Conservation (phyloP, 1,140 invertebrate species). For the Nephila pilipes region DNA sequence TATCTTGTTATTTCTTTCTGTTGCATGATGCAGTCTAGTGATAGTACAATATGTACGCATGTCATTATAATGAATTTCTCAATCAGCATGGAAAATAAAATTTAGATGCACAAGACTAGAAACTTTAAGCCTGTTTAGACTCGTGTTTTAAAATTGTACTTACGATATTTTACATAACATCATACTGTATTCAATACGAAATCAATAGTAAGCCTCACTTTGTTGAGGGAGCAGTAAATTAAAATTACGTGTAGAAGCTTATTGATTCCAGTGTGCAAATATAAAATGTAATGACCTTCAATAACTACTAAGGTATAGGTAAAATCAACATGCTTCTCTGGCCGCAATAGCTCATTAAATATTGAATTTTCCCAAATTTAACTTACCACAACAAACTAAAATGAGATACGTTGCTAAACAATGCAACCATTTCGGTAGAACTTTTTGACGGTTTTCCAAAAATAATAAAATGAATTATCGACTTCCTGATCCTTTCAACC, state of each 20-base stretch:
- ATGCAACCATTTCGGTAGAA: background rate
- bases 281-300: constrained; percentile 24
- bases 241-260: constrained; percentile 8
- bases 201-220: background rate
- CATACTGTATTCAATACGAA: background rate
- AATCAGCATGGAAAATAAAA: no score
- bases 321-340: background rate
- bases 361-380: constrained; percentile 24
- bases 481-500: background rate
- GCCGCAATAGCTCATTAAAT: constrained; percentile 34
- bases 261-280: background rate
- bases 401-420: background rate
- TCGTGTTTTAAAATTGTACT: background rate
- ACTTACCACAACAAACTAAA: constrained; percentile 11
- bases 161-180: background rate
- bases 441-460: background rate
- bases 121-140: background rate
- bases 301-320: background rate
- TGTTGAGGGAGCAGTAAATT: background rate
- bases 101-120: background rate
- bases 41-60: no score
- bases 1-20: no score
- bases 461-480: constrained; percentile 7
- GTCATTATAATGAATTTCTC: no score
- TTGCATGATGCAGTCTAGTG: no score